Base-by-base conservation (phyloP, 2,888 invertebrate species). In the Drosophila aldrichi region DNA sequence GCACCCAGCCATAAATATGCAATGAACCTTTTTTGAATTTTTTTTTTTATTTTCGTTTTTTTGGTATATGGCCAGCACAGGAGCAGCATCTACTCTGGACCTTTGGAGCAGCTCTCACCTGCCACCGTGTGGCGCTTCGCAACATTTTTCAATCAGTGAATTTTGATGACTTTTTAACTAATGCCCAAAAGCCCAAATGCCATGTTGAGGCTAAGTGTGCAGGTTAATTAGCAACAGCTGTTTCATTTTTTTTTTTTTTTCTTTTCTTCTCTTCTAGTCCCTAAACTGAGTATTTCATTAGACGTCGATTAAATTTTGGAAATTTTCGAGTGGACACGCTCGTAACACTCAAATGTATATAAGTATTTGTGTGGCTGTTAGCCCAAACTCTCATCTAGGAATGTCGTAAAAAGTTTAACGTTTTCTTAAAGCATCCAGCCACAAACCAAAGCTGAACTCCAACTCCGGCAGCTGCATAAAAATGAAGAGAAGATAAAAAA, bases 221-320 rank as follows among this genome's bases (percentile, higher is more conserved):
- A 88, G 81, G 87, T 88, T 84, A 84, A 84, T 84, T 88, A 84
- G 84, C 64, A 63, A 63, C 83, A 88, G 89, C 76, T 88, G 87
- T 57, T 70, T 62, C 40, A 22, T 51, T 20, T 60, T 58, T 71
- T 14, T 22, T 22, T 25, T 5, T 25, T 25, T 5, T 25, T 25
- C 25, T 6, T 7, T 6, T 7, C 7, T 25, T 46, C 32, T n/a
- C 0, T 56, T 73, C 61, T 55, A 32, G 36, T 46, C 54, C 44
- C 44, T 40, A 46, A 18, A 41, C 54, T 43, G 58, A 4, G 38
- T 55, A 63, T 88, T 83, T 77, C 62, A 72, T 70, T 67, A 77
- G 68, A 65, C 67, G 59, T 64, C 72, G 64, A 61, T 74, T 59
- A 62, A 79, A 72, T 73, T 73, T 55, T 43, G 1, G 4, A 2